Evolutionary conservation across 1,140 invertebrate species (phyloP), one percentile per base, ranked within the genome.

Genomic region (Papilio polytes): DNA sequence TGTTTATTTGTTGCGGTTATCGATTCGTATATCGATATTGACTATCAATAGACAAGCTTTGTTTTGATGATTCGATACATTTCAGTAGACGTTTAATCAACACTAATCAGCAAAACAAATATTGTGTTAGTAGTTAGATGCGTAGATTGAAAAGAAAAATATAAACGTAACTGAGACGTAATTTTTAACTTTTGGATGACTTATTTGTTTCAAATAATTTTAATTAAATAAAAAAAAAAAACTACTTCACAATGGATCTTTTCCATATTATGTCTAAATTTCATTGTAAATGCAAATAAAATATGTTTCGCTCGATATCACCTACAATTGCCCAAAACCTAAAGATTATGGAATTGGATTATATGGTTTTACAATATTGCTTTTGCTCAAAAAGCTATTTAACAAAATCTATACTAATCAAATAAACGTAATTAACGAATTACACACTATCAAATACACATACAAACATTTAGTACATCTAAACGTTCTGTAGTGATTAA

Each of bases 21-120:
- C 89, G 85, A 89, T 87, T 86, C 84, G 84, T 85, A 89, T 85
- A 84, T 83, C 76, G 81, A 81, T 85, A 84, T 87, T 86, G 83
- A 84, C 83, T 85, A 81, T 86, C 86, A 88, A 88, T 90, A 88
- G 82, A 80, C 76, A 51, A 70, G 74, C 85, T 89, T 90, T 91
- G 90, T 91, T 93, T 89, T 89, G 87, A 91, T 92, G 90, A 91
- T 90, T 90, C 84, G 90, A 83, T 89, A 89, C 86, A 87, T 89
- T 90, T 89, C 72, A 88, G 83, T 86, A 85, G 80, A 80, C 82
- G 83, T 88, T 86, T 88, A 88, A 90, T 89, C 85, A 87, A 85
- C 80, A 85, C 86, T 92, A 92, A 92, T 89, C 83, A 85, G 78
- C 83, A 82, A 80, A 80, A 78, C 86, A 93, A 93, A 93, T 90